These are phyloP conservation scores for Frankliniella intonsa DNA, from an alignment of 2,888 invertebrate genomes.

Conservation along the genomic window DNA sequence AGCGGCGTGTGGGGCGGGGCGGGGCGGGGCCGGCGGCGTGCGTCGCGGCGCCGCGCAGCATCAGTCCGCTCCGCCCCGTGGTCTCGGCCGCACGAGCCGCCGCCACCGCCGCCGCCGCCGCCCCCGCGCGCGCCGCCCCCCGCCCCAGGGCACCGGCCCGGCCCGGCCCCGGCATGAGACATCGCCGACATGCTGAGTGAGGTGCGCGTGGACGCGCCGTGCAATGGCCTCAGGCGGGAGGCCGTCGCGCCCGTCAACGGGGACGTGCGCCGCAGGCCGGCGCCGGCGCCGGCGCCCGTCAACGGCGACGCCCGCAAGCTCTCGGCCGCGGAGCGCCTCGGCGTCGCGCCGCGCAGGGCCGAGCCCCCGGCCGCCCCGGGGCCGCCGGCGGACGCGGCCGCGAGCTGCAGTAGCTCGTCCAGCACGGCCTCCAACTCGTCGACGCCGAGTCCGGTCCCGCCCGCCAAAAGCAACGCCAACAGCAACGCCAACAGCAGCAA, in stretches of 20 bases:
- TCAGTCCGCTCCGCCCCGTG: slow-evolving; percentile 18
- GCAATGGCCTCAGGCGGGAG: not conserved
- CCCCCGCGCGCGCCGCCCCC: not conserved
- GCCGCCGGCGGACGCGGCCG: not conserved
- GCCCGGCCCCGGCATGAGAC: not conserved
- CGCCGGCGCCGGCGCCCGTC: slow-evolving; percentile 31
- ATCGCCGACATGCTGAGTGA: not conserved
- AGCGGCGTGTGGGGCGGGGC: not conserved
- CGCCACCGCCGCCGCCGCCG: not conserved
- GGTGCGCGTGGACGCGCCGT: not conserved
- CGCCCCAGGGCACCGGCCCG: not conserved
- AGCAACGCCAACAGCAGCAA: not conserved
- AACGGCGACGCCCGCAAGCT: slow-evolving; percentile 33
- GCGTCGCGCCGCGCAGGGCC: not conserved
- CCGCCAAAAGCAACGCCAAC: not conserved
- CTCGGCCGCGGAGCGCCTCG: slow-evolving; percentile 25
- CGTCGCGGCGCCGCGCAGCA: slow-evolving; percentile 9
- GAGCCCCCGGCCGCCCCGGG: not conserved
- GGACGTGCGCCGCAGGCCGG: slow-evolving; percentile 32
- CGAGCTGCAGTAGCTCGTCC: slow-evolving; percentile 16
- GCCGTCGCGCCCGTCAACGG: slow-evolving; percentile 31
- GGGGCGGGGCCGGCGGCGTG: slow-evolving; percentile 8
- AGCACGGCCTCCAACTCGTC: slow-evolving; percentile 29
- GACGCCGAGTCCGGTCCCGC: not conserved
- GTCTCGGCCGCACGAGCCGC: slow-evolving; percentile 9